phyloP scores from a whole-genome alignment of 2,797 vertebrate species.

The Monodelphis domestica region DNA sequence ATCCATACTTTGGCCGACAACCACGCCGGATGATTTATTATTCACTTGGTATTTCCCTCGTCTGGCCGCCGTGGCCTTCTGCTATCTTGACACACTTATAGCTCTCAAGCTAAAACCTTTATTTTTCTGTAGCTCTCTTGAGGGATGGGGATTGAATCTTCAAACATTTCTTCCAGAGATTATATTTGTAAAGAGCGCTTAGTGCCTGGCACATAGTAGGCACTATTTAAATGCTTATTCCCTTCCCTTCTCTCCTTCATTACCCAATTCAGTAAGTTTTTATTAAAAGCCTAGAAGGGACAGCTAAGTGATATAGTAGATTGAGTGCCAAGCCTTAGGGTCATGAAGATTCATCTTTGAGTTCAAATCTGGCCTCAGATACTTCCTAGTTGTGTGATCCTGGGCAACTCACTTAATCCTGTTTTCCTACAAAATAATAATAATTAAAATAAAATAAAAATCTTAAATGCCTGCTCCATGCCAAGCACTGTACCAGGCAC shows the following conservation, averaged over 20 bases:
- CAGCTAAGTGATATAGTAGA: too few relatives aligned
- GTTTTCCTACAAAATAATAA: too few relatives aligned
- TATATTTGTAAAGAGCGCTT: background rate
- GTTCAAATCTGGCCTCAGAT: too few relatives aligned
- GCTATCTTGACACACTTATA: background rate
- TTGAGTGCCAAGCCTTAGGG: too few relatives aligned
- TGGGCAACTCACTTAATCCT: too few relatives aligned
- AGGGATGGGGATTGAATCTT: background rate
- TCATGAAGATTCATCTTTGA: too few relatives aligned
- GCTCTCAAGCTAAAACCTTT: background rate
- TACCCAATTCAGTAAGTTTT: background rate
- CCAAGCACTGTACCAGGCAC: background rate
- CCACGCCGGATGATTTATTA: background rate
- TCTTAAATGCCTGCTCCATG: background rate
- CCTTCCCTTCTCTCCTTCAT: background rate
- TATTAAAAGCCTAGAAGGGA: too few relatives aligned
- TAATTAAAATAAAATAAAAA: too few relatives aligned
- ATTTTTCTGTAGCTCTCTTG: conserved; percentile 11
- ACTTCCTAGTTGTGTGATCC: too few relatives aligned
- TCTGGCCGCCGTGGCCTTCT: background rate
- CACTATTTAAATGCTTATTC: background rate
- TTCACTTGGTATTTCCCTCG: background rate
- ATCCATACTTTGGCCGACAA: background rate
- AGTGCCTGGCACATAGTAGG: background rate
- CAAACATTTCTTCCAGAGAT: background rate